A percentile compares a stretch with the other conserved stretches of the same genome.
Evolutionary conservation across 2,797 vertebrate species (phyloP).

Genomic region (Hoplostethus mediterraneus): DNA sequence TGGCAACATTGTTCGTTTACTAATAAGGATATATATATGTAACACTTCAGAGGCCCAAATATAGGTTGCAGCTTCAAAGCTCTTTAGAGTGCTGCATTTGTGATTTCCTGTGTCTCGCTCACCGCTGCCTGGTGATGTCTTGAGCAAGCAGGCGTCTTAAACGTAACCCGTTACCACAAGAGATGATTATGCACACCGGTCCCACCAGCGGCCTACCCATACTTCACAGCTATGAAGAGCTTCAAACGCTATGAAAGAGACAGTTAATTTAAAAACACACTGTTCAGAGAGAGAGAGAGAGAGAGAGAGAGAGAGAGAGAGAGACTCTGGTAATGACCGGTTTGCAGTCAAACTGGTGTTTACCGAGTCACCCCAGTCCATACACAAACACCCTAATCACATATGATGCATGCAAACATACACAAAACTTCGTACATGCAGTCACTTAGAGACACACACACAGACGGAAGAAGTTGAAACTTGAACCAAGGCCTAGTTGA

Average conservation of each 20-base stretch:
- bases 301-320: neutral
- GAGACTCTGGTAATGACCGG: conserved; percentile 66
- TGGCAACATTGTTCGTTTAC: no score
- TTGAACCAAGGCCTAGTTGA: neutral
- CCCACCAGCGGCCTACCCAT: neutral
- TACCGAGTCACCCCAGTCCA: conserved; percentile 58
- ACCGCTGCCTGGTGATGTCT: neutral
- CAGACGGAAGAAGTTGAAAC: neutral
- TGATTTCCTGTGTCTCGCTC: neutral
- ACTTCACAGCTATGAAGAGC: conserved; percentile 23
- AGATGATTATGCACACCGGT: conserved; percentile 2
- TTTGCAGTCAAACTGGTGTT: conserved; percentile 74
- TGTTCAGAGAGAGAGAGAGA: conserved; percentile 11
- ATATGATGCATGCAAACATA: conserved; percentile 39
- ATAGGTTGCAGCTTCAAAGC: no score
- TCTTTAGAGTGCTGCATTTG: neutral
- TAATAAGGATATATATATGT: no score
- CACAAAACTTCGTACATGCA: conserved; percentile 18
- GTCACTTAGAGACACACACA: neutral
- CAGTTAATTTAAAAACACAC: neutral
- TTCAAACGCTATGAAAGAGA: neutral
- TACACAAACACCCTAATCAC: conserved; percentile 16
- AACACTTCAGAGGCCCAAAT: no score
- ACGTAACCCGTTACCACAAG: no score
- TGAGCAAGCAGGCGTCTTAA: neutral